Conservation (phyloP, 2,888 invertebrate genomes). For the Scelioninae gen. 2 region DNA sequence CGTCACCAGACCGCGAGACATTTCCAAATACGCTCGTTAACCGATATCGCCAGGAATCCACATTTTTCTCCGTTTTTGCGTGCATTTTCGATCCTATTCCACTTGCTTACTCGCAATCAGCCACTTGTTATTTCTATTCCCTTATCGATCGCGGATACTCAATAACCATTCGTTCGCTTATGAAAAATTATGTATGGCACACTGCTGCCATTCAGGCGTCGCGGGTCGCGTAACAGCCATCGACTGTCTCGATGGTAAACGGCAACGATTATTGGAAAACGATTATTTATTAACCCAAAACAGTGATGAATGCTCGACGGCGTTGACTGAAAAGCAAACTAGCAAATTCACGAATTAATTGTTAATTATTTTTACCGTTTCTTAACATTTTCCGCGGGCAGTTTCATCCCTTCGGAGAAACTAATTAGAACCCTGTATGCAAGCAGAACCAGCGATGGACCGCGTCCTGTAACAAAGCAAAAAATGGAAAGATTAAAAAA, state of each 20-base stretch:
- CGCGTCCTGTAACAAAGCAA: conserved; percentile 38
- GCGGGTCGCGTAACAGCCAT: conserved; percentile 15
- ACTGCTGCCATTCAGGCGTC: conserved; percentile 20
- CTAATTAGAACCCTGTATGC: conserved; percentile 69
- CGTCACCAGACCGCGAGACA: conserved; percentile 74
- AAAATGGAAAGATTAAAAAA: conserved; percentile 25
- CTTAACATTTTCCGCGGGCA: no score
- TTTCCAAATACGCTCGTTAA: conserved; percentile 64
- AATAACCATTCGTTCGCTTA: conserved; percentile 20
- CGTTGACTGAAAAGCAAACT: no score
- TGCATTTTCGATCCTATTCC: conserved; percentile 17
- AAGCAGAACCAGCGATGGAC: conserved; percentile 60
- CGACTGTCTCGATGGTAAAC: conserved; percentile 21
- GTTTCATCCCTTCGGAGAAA: conserved; percentile 15
- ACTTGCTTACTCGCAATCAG: conserved; percentile 18
- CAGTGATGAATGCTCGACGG: no score
- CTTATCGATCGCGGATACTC: conserved; percentile 24
- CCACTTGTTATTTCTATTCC: conserved; percentile 37
- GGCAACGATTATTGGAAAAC: conserved; percentile 18
- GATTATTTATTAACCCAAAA: no score
- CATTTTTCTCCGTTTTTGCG: conserved; percentile 10
- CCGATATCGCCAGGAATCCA: conserved; percentile 35
- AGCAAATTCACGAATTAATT: no score
- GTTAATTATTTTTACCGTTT: no score
- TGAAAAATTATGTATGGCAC: conserved; percentile 12